Percentiles rank a stretch among this genome's conserved stretches.
Conservation (phyloP, 2,113 vertebrate genomes). For the rat (Rattus norvegicus) region GRCr8 NC_086022.1:8552001-8552500, state of each 20-base stretch:
- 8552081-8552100: not conserved
- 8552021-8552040: not conserved
- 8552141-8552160: too few species aligned
- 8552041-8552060: rapidly evolving
- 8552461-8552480: not conserved
- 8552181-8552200: not conserved
- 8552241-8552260: not conserved
- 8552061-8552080: rapidly evolving
- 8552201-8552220: rapidly evolving
- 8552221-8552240: not conserved
- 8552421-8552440: not conserved
- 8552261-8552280: not conserved
- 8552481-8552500: not conserved
- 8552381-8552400: not conserved
- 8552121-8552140: rapidly evolving
- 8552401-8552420: not conserved
- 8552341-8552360: not conserved
- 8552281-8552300: not conserved
- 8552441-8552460: not conserved
- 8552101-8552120: rapidly evolving
- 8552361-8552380: not conserved
- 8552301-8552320: not conserved
- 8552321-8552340: too few species aligned
- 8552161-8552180: too few species aligned
- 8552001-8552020: not conserved